Evolutionary conservation across 35 echinoderm and acorn worm genomes (phyloP), one percentile per base, ranked within the genome.

Genomic region (Eucidaris tribuloides): DNA sequence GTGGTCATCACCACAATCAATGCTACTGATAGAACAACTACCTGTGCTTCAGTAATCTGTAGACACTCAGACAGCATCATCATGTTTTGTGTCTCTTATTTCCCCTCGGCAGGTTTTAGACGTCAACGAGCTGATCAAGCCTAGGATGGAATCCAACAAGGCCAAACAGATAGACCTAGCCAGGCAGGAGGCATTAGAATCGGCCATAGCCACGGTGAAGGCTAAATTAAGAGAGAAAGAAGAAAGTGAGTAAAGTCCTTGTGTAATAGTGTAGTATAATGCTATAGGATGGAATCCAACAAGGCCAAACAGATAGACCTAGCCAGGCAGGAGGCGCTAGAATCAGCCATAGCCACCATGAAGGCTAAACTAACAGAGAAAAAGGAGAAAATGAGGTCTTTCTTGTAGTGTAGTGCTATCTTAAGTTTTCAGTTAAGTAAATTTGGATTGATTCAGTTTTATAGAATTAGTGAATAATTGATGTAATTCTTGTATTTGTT

Each of bases 371-470:
- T 98, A n/a, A 86, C 84, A 41, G 95, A 98, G 40, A 89, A 93
- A 65, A 87, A 93, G 90, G 92, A 98, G 95, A 98, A 92, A 93
- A 90, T 98, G 77, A 89, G 95, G n/a, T n/a, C n/a, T n/a, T n/a
- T n/a, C n/a, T n/a, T n/a, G n/a, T n/a, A n/a, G n/a, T n/a, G n/a
- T n/a, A n/a, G n/a, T n/a, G n/a, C n/a, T n/a, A n/a, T n/a, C n/a
- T n/a, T n/a, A n/a, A n/a, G n/a, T n/a, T n/a, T n/a, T n/a, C n/a
- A n/a, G n/a, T n/a, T n/a, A n/a, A n/a, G n/a, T n/a, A n/a, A n/a
- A n/a, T n/a, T n/a, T n/a, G n/a, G n/a, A n/a, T n/a, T n/a, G n/a
- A n/a, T n/a, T n/a, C n/a, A n/a, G n/a, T n/a, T n/a, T n/a, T n/a
- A n/a, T n/a, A n/a, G n/a, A n/a, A n/a, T n/a, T n/a, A n/a, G n/a